Percentiles rank a stretch among this genome's conserved stretches.
These are phyloP conservation scores for Rhadina sibilatrix DNA, from an alignment of 2,113 vertebrate species.

Conservation along the genomic window DNA sequence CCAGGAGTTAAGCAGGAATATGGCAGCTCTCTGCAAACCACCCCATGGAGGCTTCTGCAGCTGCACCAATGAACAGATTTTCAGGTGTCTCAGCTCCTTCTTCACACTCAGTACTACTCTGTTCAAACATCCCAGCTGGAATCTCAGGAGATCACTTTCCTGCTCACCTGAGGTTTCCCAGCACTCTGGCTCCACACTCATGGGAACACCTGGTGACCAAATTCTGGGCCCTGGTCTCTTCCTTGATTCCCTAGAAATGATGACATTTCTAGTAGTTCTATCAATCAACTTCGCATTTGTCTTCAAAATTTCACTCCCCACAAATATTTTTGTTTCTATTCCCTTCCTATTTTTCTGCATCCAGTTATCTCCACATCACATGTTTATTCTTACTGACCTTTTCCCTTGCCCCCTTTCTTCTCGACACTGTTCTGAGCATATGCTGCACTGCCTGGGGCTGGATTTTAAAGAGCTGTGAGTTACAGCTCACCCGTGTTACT, in stretches of 20 bases:
- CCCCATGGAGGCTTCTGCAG: background rate
- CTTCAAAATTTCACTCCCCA: background rate
- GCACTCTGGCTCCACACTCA: background rate
- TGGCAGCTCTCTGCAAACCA: background rate
- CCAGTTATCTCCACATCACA: background rate
- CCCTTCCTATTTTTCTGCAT: background rate
- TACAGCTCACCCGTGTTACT: background rate
- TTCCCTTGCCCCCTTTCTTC: background rate
- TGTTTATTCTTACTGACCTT: background rate
- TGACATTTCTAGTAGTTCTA: background rate
- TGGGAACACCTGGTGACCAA: background rate
- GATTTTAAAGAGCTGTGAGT: background rate
- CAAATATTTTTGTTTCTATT: background rate
- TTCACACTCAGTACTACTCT: background rate
- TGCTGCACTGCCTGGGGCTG: background rate
- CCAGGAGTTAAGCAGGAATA: background rate
- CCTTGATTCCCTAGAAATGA: background rate
- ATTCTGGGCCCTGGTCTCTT: background rate
- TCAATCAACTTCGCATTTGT: background rate
- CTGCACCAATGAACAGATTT: background rate
- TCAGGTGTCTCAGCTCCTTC: background rate
- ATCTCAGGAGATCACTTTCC: background rate
- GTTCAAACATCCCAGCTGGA: background rate
- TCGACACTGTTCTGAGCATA: background rate
- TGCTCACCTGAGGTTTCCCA: background rate